Evolutionary conservation across 2,113 vertebrate species (phyloP), one percentile per base, ranked within the genome.

Genomic region (Periophthalmodon schlosseri): DNA sequence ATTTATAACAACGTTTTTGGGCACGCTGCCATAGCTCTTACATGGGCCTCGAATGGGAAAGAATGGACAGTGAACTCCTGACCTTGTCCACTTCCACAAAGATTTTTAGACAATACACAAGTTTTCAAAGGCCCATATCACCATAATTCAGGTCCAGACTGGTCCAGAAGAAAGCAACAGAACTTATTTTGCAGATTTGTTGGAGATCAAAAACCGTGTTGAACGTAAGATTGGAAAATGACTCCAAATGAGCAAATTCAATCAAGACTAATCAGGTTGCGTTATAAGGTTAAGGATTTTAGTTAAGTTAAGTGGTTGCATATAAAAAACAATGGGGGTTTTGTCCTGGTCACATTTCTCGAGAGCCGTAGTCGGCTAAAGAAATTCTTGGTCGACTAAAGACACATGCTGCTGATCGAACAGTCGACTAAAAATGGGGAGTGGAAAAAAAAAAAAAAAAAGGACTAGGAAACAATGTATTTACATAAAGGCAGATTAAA

Each of bases 1-100:
- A 65, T 65, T 65, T 65, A 44, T 65, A 65, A 39, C 63, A 44
- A 36, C 44, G 34, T 65, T 65, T 60, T 65, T 39, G 34, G 63
- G 63, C 63, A 44, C 18, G 34, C 63, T n/a, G 63, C 63, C 63
- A 65, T 39, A 11, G 16, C 15, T 65, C n/a, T 39, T 12, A n/a
- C 34, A n/a, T 2, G 9, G 63, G 18, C 34, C 34, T 65, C 34
- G 0, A 12, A 39, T n/a, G 15, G 34, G 20, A 65, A 65, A 65
- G 34, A 65, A 65, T n/a, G 34, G 36, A 64, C 63, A 39, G 34
- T 65, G 63, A 65, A 65, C 63, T 44, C 20, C 6, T 65, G 63
- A 65, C 63, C 34, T 65, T 65, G 63, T n/a, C 9, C 36, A 5
- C 33, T 21, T 14, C 34, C 63, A 65, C 14, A 39, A 39, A 39